Conservation (phyloP, 2,113 vertebrate species). For the Brachyistius frenatus region DNA sequence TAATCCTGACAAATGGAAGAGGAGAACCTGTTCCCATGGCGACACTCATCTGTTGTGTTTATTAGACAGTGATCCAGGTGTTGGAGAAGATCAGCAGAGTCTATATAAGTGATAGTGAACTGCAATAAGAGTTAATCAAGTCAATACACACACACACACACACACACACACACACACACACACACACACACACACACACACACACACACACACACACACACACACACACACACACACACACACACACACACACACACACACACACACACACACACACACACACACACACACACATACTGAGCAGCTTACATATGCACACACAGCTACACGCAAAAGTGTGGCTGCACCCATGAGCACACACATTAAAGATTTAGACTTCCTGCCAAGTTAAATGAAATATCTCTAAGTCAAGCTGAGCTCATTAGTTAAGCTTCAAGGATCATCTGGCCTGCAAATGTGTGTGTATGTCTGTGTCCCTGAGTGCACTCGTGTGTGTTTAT, state of each 20-base stretch:
- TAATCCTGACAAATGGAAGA: constrained; percentile 24
- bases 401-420: constrained; percentile 42
- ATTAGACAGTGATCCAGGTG: constrained; percentile 35
- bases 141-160: not conserved
- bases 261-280: constrained; percentile 7
- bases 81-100: constrained; percentile 38
- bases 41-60: constrained; percentile 36
- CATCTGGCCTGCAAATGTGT: constrained; percentile 33
- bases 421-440: constrained; percentile 59
- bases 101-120: constrained; percentile 33
- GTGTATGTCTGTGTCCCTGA: not conserved
- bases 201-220: not conserved
- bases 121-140: constrained; percentile 16
- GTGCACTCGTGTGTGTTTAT: not conserved
- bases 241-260: not conserved
- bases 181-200: too few species aligned
- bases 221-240: too few species aligned
- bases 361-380: constrained; percentile 11
- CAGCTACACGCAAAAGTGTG: not conserved
- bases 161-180: not conserved
- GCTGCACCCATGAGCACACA: not conserved
- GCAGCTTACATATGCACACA: not conserved
- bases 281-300: not conserved
- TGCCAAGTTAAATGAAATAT: constrained; percentile 40
- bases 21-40: constrained; percentile 59